phyloP scores from a whole-genome alignment of 2,888 invertebrate genomes.

The Cryptocephalus primarius region DNA sequence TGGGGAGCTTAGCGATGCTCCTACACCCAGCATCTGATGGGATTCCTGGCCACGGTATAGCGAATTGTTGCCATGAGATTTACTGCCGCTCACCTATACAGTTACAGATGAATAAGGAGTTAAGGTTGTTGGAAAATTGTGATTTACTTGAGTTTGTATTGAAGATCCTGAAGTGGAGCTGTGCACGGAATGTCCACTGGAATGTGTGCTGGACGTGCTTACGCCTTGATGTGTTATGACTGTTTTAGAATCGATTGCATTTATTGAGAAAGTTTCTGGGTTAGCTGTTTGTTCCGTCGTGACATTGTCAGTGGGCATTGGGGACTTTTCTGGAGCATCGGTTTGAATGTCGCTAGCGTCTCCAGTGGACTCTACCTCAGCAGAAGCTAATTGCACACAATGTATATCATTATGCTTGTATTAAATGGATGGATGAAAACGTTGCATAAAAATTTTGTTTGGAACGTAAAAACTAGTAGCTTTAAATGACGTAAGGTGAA shows the following conservation, averaged over 20 bases:
- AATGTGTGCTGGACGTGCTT: constrained; percentile 11
- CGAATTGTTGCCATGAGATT: constrained; percentile 13
- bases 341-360: too few species aligned
- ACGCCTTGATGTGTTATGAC: background rate
- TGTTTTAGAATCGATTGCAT: background rate
- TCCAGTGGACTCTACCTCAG: too few species aligned
- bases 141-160: constrained; percentile 13
- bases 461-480: too few species aligned
- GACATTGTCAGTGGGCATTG: constrained; percentile 1
- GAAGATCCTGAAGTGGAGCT: constrained; percentile 16
- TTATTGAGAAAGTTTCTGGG: constrained; percentile 11
- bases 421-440: too few species aligned
- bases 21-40: constrained; percentile 26
- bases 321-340: too few species aligned
- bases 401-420: too few species aligned
- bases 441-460: too few species aligned
- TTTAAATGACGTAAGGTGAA: too few species aligned
- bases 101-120: too few species aligned
- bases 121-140: background rate
- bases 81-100: constrained; percentile 15
- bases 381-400: too few species aligned
- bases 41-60: constrained; percentile 16
- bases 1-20: constrained; percentile 34
- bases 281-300: background rate
- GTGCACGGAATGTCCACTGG: constrained; percentile 10